Evolutionary conservation across 2,113 vertebrate genomes (phyloP).

Genomic region (Anas platyrhynchos): DNA sequence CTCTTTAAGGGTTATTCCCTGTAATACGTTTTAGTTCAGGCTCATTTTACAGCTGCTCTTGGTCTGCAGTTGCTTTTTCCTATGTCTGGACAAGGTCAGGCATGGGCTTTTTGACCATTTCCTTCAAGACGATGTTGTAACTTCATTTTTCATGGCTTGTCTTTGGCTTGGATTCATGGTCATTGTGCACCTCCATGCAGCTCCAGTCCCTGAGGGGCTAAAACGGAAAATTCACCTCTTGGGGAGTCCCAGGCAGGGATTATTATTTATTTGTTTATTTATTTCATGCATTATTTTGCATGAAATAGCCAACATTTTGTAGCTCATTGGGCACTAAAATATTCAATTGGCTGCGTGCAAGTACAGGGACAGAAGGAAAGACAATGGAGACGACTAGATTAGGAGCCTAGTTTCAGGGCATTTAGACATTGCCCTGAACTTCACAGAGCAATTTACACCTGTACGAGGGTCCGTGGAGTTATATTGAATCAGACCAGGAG

Average conservation of each 20-base stretch:
- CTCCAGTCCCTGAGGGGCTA: neutral
- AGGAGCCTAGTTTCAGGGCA: neutral
- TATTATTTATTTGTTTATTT: no score
- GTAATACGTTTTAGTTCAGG: neutral
- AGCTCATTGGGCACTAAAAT: neutral
- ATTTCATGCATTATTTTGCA: neutral
- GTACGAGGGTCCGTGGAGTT: neutral
- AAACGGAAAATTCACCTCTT: neutral
- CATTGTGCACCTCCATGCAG: neutral
- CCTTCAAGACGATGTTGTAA: neutral
- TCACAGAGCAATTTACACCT: constrained; percentile 66
- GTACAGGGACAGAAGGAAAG: neutral
- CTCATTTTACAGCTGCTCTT: neutral
- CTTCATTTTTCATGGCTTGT: constrained; percentile 17
- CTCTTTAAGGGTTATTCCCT: constrained; percentile 13
- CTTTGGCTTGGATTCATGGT: neutral
- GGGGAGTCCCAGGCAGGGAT: neutral
- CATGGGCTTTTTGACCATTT: neutral
- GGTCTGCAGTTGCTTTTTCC: neutral
- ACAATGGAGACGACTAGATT: neutral
- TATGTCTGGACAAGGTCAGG: neutral
- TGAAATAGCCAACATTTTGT: neutral
- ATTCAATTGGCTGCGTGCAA: neutral
- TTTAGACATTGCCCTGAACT: neutral
- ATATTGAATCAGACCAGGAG: constrained; percentile 23